Base-by-base conservation (phyloP, 1,140 invertebrate genomes). In the Zaprionus ornatus region DNA sequence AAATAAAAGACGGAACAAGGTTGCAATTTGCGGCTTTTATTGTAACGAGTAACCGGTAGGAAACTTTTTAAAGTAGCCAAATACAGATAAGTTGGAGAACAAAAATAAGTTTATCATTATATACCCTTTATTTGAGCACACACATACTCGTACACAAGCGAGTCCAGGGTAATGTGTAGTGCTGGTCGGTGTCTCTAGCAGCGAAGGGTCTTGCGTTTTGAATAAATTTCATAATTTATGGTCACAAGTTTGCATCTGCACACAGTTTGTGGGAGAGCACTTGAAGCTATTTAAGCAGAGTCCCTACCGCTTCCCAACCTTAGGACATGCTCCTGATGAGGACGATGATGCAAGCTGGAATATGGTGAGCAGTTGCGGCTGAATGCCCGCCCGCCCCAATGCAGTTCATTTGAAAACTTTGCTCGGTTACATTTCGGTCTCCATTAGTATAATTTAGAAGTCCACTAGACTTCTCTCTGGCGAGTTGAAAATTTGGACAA, bases 171-270 rank as follows among this genome's bases (percentile, higher is more conserved):
- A 12, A 7, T 52, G 63, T 70, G 21, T 71, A 32, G 60, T 15
- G 17, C 35, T 32, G 29, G 9, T 32, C 9, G 29, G 29, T 32
- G 29, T 9, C 9, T 32, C 9, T 32, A 52, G 60, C 55, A 42
- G 62, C 73, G 64, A 50, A 50, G 56, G 74, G 70, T 74, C 79
- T 85, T 84, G 80, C 81, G 40, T 79, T 88, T 88, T 88, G 85
- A 88, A 90, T 90, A 88, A 90, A 88, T 88, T 86, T 82, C 85
- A 88, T 88, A 88, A 88, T 88, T 88, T 88, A 88, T 88, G 85
- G 85, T 88, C 79, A 90, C 90, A 88, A 88, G 85, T 88, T 88
- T 88, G 85, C 85, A 70, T 78, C 77, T 90, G 85, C 83, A 87
- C 84, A 87, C 84, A 87, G 83, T 88, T 87, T 87, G 84, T 77